Base-by-base conservation (phyloP, 2,888 invertebrate genomes). In the Branchellion lobata region DNA sequence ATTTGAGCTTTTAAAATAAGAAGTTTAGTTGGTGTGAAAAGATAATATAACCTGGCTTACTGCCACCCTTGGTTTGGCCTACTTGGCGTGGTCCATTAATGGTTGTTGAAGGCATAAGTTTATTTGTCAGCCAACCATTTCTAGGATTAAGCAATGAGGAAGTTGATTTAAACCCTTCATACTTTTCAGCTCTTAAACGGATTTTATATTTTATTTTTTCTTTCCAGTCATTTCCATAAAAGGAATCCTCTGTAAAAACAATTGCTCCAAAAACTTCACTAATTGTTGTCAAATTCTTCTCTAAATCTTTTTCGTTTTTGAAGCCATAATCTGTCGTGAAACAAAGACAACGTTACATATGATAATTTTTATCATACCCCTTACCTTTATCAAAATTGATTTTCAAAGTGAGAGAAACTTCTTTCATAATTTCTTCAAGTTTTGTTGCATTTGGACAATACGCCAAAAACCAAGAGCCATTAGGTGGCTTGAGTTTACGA, bases 281-380 rank as follows among this genome's bases (percentile, higher is more conserved):
- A 14, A 29, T 11, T 3, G 53, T 36, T 33, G 71, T 31, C 3
- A 77, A 24, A 61, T 57, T 85, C 2, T 83, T 79, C 21, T 87
- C 86, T 85, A 89, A 84, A 18, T 86, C 85, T 2, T 85, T 83
- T 82, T 89, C 89, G 27, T 82, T 85, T 1, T 81, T 80, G 83
- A 88, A 88, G 1, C 86, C 87, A 80, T 80, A 81, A 78, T 83
- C 84, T 84, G 82, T 18, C 79, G 78, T 61, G 71, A 40, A 40
- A 33, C 24, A 21, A 36, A 24, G 18, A 1, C 2, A n/a, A 21
- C 24, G 3, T 33, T 24, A 1, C 3, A 3, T 11, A n/a, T 69
- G n/a, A 33, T 31, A 11, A 14, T 8, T 71, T 31, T 3, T 27
- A 27, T 24, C 11, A 24, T 65, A 77, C 18, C 51, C 11, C 27